Evolutionary conservation across 2,888 invertebrate genomes (phyloP), one percentile per base, ranked within the genome.

Genomic region (Cyaniris semiargus): DNA sequence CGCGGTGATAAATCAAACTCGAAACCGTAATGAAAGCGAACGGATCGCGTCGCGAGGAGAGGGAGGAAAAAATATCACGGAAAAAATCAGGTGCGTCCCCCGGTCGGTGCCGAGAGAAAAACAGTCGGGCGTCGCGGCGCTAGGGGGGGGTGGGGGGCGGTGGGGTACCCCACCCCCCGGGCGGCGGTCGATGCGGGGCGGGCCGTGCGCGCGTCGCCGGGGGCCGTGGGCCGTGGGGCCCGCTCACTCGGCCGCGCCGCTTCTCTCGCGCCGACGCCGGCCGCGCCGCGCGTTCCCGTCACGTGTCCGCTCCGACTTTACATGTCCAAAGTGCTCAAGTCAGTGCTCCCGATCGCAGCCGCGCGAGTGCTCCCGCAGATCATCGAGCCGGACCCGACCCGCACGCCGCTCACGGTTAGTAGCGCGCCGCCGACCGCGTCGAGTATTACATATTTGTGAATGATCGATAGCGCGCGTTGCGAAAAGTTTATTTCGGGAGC

Each of bases 21-120:
- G 92, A 93, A 92, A 93, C 93, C 94, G 92, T 93, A 94, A 94
- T 94, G 93, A 94, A 94, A 94, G 93, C 93, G 93, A 94, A 93
- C 93, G 93, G 93, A 93, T 93, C 93, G 93, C 93, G 93, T 92
- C 92, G 93, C 92, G 92, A 91, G 91, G 91, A 91, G 91, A 89
- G 90, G 91, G 92, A 91, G 93, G 92, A 92, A 93, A 93, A 94
- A 94, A 93, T 93, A 93, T 93, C 93, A 93, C 93, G 93, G 93
- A 93, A 94, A 94, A 93, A 94, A 94, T 93, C 93, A 93, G 93
- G 93, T 94, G 93, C 93, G 92, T 92, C 93, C 92, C 92, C 92
- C 91, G 91, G 89, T 90, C 91, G 92, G 89, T 88, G 88, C 88
- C 86, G 89, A 91, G 92, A 92, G 91, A 91, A 92, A 93, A 91